phyloP scores from a whole-genome alignment of 2,797 vertebrate genomes.

The Buceros bicornis region DNA sequence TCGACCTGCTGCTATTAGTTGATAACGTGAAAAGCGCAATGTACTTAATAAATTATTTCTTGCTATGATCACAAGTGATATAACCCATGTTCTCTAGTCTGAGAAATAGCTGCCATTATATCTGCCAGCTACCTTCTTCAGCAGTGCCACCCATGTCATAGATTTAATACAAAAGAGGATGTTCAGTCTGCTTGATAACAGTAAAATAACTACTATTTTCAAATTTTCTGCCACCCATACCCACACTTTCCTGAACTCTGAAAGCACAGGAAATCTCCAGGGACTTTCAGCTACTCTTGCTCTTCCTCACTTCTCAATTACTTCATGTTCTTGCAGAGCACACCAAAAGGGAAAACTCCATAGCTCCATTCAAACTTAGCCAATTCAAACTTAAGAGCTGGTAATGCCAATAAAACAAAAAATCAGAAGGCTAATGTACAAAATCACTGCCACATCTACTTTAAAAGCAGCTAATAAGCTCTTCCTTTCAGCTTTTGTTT shows the following conservation, averaged over 20 bases:
- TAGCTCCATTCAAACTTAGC: not conserved
- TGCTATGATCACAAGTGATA: not conserved
- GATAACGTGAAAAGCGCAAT: not conserved
- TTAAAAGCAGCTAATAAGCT: not conserved
- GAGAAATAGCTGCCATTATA: not conserved
- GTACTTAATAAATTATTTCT: not conserved
- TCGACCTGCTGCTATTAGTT: not conserved
- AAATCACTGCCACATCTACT: not conserved
- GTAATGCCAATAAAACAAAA: not conserved
- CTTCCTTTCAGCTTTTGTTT: not conserved
- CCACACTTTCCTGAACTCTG: not conserved
- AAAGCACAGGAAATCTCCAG: not conserved
- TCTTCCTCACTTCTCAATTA: not conserved
- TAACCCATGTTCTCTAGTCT: not conserved
- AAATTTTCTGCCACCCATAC: not conserved
- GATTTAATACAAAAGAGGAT: not conserved
- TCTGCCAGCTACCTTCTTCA: not conserved
- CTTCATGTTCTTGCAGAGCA: not conserved
- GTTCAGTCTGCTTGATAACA: not conserved
- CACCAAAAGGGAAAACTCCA: not conserved
- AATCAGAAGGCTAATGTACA: rapidly evolving
- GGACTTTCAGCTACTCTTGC: not conserved
- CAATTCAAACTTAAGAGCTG: not conserved
- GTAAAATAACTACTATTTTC: not conserved
- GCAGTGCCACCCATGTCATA: not conserved